These are phyloP conservation scores for Drosophila bunnanda DNA, from an alignment of 2,888 invertebrate species.

Conservation along the genomic window DNA sequence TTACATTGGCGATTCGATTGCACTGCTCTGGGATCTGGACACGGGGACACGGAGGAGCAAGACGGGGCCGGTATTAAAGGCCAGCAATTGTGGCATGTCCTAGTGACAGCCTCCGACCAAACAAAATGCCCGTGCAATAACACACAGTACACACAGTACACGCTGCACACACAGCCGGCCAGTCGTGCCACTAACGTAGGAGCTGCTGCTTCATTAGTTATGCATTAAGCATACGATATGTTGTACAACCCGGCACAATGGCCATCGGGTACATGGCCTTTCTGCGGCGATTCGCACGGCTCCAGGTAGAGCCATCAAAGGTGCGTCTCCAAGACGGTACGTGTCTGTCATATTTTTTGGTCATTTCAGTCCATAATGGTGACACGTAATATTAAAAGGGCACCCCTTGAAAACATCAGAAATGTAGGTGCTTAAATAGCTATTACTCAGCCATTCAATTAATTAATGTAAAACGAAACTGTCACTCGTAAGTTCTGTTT, in stretches of 20 bases:
- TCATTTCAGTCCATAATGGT: not conserved
- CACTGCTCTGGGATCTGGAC: conserved; percentile 16
- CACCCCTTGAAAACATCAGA: not conserved
- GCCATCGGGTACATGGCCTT: conserved; percentile 31
- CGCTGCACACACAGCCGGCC: conserved; percentile 21
- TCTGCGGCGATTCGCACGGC: not conserved
- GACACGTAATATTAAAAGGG: conserved; percentile 5
- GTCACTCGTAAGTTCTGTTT: not conserved
- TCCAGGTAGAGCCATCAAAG: conserved; percentile 16
- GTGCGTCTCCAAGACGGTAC: conserved; percentile 2
- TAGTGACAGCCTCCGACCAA: conserved; percentile 53
- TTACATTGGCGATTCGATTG: conserved; percentile 30
- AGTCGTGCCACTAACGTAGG: conserved; percentile 47
- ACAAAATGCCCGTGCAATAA: conserved; percentile 33
- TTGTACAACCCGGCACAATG: conserved; percentile 48
- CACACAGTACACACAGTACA: conserved; percentile 17
- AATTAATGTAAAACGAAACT: conserved; percentile 1
- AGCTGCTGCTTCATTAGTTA: conserved; percentile 53
- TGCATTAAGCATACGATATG: conserved; percentile 56
- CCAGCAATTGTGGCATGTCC: conserved; percentile 59
- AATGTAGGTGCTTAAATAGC: conserved; percentile 7
- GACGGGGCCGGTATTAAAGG: conserved; percentile 45
- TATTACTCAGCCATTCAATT: conserved; percentile 5
- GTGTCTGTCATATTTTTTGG: conserved; percentile 14
- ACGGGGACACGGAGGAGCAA: not conserved